Evolutionary conservation across 2,888 invertebrate species (phyloP), one percentile per base, ranked within the genome.

Genomic region (Serrognathus titanus): DNA sequence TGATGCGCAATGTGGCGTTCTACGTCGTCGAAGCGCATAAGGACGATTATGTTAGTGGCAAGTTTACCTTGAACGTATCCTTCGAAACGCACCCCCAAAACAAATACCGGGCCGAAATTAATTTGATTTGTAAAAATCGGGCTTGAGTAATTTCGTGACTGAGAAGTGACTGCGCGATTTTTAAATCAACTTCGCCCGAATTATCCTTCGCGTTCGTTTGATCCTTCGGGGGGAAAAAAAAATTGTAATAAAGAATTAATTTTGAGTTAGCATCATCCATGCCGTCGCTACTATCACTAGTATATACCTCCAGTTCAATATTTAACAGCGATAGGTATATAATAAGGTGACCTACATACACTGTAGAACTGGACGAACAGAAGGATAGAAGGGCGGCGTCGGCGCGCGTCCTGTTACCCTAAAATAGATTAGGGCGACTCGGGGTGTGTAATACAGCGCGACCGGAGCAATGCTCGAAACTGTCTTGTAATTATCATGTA

Each of bases 361-460:
- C 58, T 60, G 57, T 58, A 58, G 48, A 61, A 49, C 55, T 59
- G 61, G 61, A 41, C 55, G 53, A 57, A 53, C 48, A 60, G 56
- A 59, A 60, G 57, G 54, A 58, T 53, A 62, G 62, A 63, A 66
- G 66, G 63, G 64, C 57, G 65, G 72, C 72, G 73, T 68, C 66
- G 71, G 75, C 75, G 75, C 75, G 68, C 61, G 65, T 63, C 62
- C 64, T 65, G 65, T 68, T 66, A 66, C 69, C 67, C 69, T 64
- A 70, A 70, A 74, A 72, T 71, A 73, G 73, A 74, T 73, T 71
- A 69, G 71, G 69, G 69, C 70, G 67, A 72, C 71, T 72, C 75
- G 74, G 76, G 75, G 76, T 76, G 76, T 76, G 77, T 76, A 75
- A 75, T 75, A 75, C 70, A 70, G 69, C 70, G 69, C 69, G 67